phyloP scores from a whole-genome alignment of 2,113 vertebrate genomes.

The Sinocyclocheilus rhinocerous region DNA sequence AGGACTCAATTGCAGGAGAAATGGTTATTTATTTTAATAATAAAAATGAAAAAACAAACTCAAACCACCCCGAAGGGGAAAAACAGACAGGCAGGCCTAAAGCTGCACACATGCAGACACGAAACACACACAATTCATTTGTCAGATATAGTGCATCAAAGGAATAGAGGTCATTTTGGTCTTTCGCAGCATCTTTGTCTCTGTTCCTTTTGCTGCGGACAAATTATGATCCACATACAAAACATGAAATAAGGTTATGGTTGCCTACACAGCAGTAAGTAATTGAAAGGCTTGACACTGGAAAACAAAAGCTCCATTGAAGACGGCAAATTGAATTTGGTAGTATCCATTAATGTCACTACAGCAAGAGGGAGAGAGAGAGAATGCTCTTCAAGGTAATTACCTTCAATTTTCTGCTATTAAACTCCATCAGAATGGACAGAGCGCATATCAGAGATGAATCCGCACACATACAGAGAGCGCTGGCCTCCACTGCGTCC shows the following conservation, averaged over 20 bases:
- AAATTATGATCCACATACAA: slow-evolving; percentile 27
- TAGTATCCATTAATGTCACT: slow-evolving; percentile 49
- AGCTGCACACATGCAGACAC: no score
- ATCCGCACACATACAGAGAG: slow-evolving; percentile 5
- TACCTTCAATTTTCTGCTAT: slow-evolving; percentile 47
- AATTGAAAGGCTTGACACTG: slow-evolving; percentile 47
- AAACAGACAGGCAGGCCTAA: no score
- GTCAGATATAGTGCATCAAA: neutral
- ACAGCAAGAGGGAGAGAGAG: slow-evolving; percentile 1
- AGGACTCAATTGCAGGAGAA: no score
- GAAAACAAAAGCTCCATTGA: slow-evolving; percentile 47
- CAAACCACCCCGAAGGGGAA: no score
- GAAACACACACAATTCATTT: no score
- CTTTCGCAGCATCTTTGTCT: neutral
- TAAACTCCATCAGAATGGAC: slow-evolving; percentile 45
- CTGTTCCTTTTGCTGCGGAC: neutral
- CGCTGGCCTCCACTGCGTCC: slow-evolving; percentile 7
- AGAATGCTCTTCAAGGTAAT: slow-evolving; percentile 50
- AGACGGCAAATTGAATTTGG: slow-evolving; percentile 51
- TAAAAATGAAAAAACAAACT: no score
- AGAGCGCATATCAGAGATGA: slow-evolving; percentile 35
- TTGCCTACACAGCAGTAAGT: neutral
- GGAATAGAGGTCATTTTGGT: neutral
- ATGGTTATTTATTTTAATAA: no score
- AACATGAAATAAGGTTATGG: slow-evolving; percentile 25